A percentile compares a stretch with the other conserved stretches of the same genome.
These are phyloP conservation scores for Intellagama lesueurii DNA, from an alignment of 2,797 vertebrate genomes.

Conservation along the genomic window DNA sequence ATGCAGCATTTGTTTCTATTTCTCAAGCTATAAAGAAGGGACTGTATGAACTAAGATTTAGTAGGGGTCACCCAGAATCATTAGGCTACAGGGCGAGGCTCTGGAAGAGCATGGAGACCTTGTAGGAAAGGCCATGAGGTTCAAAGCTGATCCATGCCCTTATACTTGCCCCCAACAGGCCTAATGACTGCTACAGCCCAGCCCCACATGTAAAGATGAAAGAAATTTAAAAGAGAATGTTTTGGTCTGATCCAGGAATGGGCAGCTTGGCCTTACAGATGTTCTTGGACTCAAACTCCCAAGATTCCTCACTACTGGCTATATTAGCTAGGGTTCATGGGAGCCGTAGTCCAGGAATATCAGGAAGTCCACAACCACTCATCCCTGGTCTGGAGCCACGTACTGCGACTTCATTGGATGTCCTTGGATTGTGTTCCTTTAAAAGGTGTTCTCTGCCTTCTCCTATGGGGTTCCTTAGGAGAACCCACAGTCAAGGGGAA, in stretches of 20 bases:
- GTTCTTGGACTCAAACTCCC: neutral
- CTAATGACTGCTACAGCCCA: neutral
- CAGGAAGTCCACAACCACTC: neutral
- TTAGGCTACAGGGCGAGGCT: neutral
- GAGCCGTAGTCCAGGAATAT: neutral
- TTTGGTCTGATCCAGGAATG: neutral
- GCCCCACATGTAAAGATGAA: neutral
- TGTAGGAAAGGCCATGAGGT: neutral
- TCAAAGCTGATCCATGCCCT: neutral
- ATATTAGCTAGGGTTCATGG: neutral
- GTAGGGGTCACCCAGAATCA: neutral
- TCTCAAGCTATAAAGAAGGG: neutral
- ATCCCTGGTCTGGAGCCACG: neutral
- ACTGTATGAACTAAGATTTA: neutral
- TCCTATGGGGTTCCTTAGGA: neutral
- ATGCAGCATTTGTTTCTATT: too few species aligned
- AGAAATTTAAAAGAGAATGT: neutral
- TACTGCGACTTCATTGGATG: neutral
- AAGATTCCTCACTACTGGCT: neutral
- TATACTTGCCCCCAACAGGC: neutral
- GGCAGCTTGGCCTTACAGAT: neutral
- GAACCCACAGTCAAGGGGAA: neutral
- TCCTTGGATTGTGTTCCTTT: neutral
- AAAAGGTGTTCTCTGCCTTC: neutral
- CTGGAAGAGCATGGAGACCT: neutral